These are phyloP conservation scores for Sminthurinus aureus DNA, from an alignment of 2,888 invertebrate species.

Conservation along the genomic window DNA sequence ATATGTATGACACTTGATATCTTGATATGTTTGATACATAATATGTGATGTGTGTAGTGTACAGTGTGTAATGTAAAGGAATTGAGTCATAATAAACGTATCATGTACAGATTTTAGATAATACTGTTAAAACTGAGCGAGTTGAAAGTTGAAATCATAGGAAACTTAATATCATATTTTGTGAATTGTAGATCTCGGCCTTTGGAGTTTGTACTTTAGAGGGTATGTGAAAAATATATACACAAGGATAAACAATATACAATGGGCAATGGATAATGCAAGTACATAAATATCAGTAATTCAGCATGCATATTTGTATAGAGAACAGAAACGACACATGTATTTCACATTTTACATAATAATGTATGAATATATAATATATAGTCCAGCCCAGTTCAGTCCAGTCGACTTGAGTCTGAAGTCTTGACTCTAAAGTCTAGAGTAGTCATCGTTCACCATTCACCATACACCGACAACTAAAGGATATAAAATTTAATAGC, in stretches of 20 bases:
- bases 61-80: not conserved
- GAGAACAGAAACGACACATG: too few relatives aligned
- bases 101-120: not conserved
- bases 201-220: too few relatives aligned
- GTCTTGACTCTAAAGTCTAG: too few relatives aligned
- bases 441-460: not conserved
- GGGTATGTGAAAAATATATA: too few relatives aligned
- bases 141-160: not conserved
- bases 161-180: not conserved
- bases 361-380: not conserved
- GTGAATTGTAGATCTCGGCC: too few relatives aligned
- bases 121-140: not conserved
- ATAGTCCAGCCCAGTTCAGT: too few relatives aligned
- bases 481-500: conserved; percentile 44
- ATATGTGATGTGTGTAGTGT: not conserved
- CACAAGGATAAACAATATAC: too few relatives aligned
- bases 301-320: too few relatives aligned
- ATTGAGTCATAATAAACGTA: not conserved
- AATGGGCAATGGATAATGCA: too few relatives aligned
- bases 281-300: too few relatives aligned
- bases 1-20: not conserved
- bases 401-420: too few relatives aligned
- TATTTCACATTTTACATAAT: not conserved
- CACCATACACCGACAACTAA: conserved; percentile 37
- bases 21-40: too few relatives aligned